Evolutionary conservation across 2,888 invertebrate genomes (phyloP), one percentile per base, ranked within the genome.

Genomic region (Sarcophaga caerulescens): DNA sequence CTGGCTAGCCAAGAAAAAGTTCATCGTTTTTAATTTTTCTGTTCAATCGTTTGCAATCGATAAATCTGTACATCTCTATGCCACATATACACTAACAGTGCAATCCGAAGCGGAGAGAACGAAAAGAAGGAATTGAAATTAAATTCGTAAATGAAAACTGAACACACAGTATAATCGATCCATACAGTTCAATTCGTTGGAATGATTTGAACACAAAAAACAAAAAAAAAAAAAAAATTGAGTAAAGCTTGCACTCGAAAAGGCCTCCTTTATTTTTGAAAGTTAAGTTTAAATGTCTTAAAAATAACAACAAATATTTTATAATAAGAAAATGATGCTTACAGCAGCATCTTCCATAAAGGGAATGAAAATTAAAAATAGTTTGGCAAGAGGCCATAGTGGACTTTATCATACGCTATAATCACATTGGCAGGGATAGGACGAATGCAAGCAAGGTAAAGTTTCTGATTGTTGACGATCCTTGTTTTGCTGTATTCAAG

Each of bases 121-220:
- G n/a, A 57, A 35, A 25, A 75, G 59, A 66, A 66, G 19, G 23
- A 59, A 52, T n/a, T 52, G 25, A 11, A 77, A 71, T 71, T 60
- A 44, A 19, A 69, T 60, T 60, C 60, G 60, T 60, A 19, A 10
- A 69, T 21, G 21, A 68, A 71, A 60, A 35, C 35, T 35, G 35
- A 35, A 73, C 70, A 66, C 25, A 65, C 69, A 60, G 35, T 74
- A 77, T 78, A 70, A 68, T 74, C 70, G 23, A 81, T 75, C 60
- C 63, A 80, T 66, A 52, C 60, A 70, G 65, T 77, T 81, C 71
- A 77, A 74, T 84, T 74, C 79, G 77, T 85, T 83, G 85, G 85
- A 82, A 82, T 35, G 75, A 82, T 63, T 76, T 79, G 45, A 23
- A 11, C 5, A 52, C 52, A 52, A 35, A 47, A 69, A 69, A 19